Evolutionary conservation across 2,888 invertebrate genomes (phyloP).

Genomic region (Leptinotarsa tumamoca): DNA sequence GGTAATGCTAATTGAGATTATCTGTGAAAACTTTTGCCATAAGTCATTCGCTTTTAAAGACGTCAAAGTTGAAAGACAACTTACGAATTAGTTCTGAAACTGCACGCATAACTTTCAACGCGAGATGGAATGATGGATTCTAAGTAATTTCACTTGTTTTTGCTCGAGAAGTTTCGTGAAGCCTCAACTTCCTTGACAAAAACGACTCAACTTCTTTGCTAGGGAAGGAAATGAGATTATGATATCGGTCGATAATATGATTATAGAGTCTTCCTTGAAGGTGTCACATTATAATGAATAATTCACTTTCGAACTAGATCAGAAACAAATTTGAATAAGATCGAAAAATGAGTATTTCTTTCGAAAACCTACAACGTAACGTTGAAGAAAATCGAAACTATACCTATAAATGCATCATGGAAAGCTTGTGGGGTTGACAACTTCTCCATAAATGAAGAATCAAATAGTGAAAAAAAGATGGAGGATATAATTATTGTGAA

Average conservation of each 20-base stretch:
- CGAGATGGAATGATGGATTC: conserved; percentile 43
- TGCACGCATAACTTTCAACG: conserved; percentile 38
- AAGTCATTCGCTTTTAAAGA: conserved; percentile 43
- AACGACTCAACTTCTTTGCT: not conserved
- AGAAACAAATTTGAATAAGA: too few relatives aligned
- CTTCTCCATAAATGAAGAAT: too few relatives aligned
- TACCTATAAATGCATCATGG: too few relatives aligned
- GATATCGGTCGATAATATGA: not conserved
- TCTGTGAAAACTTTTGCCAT: conserved; percentile 40
- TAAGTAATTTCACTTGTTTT: conserved; percentile 39
- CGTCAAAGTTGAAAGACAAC: conserved; percentile 46
- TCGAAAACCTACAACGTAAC: too few relatives aligned
- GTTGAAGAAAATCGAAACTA: too few relatives aligned
- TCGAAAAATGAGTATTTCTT: too few relatives aligned
- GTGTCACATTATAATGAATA: too few relatives aligned
- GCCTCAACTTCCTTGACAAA: conserved; percentile 14
- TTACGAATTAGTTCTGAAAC: conserved; percentile 44
- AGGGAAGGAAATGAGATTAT: not conserved
- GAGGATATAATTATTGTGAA: too few relatives aligned
- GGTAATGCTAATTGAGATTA: conserved; percentile 32
- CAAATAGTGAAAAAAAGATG: too few relatives aligned
- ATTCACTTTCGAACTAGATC: too few relatives aligned
- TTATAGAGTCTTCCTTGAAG: not conserved
- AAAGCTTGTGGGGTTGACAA: too few relatives aligned
- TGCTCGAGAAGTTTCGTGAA: conserved; percentile 31